phyloP scores from a whole-genome alignment of 2,113 vertebrate genomes.

The Lepidothrix coronata region DNA sequence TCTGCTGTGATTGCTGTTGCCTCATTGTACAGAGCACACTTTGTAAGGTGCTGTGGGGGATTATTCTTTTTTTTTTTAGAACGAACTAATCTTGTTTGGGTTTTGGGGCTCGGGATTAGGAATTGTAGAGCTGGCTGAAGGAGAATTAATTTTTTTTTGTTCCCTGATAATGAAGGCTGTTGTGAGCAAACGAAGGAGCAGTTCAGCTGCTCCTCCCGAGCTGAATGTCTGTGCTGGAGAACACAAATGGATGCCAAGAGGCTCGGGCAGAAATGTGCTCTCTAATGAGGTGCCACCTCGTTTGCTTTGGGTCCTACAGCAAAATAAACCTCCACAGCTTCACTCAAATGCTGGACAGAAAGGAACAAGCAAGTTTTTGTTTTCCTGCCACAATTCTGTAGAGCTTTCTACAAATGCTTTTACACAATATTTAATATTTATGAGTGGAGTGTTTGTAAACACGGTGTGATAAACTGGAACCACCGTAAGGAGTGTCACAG shows the following conservation, averaged over 20 bases:
- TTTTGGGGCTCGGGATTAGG: neutral
- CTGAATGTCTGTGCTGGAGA: neutral
- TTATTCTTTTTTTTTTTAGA: neutral
- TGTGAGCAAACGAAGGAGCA: neutral
- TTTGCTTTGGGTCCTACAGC: neutral
- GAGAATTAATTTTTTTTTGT: neutral
- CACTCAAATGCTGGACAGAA: neutral
- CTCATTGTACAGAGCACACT: neutral
- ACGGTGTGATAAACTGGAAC: neutral
- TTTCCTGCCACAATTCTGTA: neutral
- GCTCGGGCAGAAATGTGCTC: neutral
- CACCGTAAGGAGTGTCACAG: neutral
- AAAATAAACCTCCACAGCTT: neutral
- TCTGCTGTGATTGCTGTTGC: neutral
- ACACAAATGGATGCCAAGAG: neutral
- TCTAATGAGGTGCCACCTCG: slow-evolving; percentile 1
- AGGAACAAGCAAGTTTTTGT: neutral
- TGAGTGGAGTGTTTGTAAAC: neutral
- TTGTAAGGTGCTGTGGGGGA: neutral
- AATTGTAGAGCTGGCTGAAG: neutral
- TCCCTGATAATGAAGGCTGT: neutral
- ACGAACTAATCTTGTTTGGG: neutral
- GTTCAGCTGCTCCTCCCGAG: neutral
- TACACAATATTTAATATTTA: neutral
- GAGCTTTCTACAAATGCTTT: neutral